Evolutionary conservation across 2,888 invertebrate genomes (phyloP).

Genomic region (Elysia crispata): DNA sequence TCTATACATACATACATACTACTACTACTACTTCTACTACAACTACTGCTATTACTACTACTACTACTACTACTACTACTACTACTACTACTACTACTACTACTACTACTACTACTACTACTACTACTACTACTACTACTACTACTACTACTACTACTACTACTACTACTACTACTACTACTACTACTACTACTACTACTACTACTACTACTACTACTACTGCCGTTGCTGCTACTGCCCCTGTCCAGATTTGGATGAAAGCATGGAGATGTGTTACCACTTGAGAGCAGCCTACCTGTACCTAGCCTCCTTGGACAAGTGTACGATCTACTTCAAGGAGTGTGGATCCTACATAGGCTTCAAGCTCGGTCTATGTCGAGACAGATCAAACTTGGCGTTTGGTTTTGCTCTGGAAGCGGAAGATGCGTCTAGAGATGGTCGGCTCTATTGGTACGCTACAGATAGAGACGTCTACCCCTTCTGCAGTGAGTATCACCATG

Average conservation of each 20-base stretch:
- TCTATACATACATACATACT: too few species aligned
- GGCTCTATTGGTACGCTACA: not conserved
- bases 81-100: slow-evolving; percentile 2
- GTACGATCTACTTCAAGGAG: not conserved
- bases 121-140: not conserved
- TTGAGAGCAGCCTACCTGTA: not conserved
- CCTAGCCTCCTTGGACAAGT: not conserved
- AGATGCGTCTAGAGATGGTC: not conserved
- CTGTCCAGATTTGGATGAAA: not conserved
- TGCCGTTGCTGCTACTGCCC: not conserved
- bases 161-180: slow-evolving; percentile 7
- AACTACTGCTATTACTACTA: slow-evolving; percentile 21
- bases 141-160: not conserved
- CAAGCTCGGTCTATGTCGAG: not conserved
- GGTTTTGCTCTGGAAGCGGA: not conserved
- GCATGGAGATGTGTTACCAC: not conserved
- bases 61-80: slow-evolving; percentile 20
- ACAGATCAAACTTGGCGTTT: not conserved
- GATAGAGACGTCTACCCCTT: not conserved
- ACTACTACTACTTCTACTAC: too few species aligned
- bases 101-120: slow-evolving; percentile 2
- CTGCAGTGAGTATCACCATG: slow-evolving; percentile 5
- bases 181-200: slow-evolving; percentile 6
- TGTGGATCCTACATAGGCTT: not conserved
- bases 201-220: slow-evolving; percentile 12